A percentile compares a stretch with the other conserved stretches of the same genome.
Evolutionary conservation across 2,888 invertebrate genomes (phyloP).

Genomic region (Eupithecia pulchellata): DNA sequence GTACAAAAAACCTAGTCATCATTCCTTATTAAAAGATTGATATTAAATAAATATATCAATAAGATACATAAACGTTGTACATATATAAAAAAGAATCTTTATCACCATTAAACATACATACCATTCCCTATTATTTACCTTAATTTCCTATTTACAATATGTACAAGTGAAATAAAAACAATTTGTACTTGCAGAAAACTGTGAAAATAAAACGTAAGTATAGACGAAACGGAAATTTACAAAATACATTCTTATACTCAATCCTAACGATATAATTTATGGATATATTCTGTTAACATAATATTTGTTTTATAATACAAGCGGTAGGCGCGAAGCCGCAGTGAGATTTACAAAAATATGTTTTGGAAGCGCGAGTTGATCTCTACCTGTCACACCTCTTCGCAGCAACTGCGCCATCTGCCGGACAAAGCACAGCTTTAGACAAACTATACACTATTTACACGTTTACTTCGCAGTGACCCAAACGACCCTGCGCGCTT

Average conservation of each 20-base stretch:
- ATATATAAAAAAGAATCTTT: slow-evolving; percentile 74
- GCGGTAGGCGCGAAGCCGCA: slow-evolving; percentile 57
- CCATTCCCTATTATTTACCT: slow-evolving; percentile 67
- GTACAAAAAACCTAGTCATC: slow-evolving; percentile 80
- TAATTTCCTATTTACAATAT: slow-evolving; percentile 83
- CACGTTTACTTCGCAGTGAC: slow-evolving; percentile 2
- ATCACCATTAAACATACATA: slow-evolving; percentile 71
- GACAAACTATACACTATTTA: slow-evolving; percentile 40
- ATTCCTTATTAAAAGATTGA: slow-evolving; percentile 68
- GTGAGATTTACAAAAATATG: slow-evolving; percentile 77
- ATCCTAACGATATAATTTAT: slow-evolving; percentile 55
- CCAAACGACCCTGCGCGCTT: not conserved
- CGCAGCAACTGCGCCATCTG: slow-evolving; percentile 63
- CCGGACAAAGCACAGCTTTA: slow-evolving; percentile 54
- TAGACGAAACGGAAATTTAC: slow-evolving; percentile 75
- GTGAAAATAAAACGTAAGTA: slow-evolving; percentile 70
- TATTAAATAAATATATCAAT: slow-evolving; percentile 80
- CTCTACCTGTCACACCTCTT: slow-evolving; percentile 74
- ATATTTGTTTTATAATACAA: slow-evolving; percentile 61
- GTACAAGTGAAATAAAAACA: slow-evolving; percentile 85
- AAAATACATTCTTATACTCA: slow-evolving; percentile 53
- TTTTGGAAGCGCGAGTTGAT: slow-evolving; percentile 46
- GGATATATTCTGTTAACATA: slow-evolving; percentile 55
- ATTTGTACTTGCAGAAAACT: slow-evolving; percentile 86
- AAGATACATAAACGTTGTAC: slow-evolving; percentile 80